These are phyloP conservation scores for Eupeodes latifasciatus DNA, from an alignment of 2,888 invertebrate genomes.

Conservation along the genomic window DNA sequence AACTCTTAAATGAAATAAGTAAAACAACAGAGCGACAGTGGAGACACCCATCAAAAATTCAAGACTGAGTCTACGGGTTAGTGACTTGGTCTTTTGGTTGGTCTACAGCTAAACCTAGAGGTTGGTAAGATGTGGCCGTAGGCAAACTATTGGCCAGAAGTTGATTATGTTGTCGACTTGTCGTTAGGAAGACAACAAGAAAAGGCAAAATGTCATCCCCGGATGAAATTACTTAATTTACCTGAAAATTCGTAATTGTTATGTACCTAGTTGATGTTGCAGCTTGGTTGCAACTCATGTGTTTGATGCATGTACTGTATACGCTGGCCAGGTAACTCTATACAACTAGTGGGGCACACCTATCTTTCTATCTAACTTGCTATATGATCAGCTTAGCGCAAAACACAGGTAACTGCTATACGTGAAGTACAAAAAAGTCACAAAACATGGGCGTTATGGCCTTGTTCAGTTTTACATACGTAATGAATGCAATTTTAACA, in stretches of 20 bases:
- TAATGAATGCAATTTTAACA: constrained; percentile 71
- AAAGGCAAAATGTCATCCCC: constrained; percentile 70
- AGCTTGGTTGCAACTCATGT: not conserved
- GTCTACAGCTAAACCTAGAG: not conserved
- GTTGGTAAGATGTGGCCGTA: constrained; percentile 6
- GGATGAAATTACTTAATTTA: constrained; percentile 74
- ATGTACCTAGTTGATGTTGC: constrained; percentile 35
- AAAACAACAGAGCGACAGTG: constrained; percentile 50
- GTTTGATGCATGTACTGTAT: not conserved
- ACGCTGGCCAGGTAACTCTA: not conserved
- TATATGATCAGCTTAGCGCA: constrained; percentile 27
- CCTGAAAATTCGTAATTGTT: constrained; percentile 67
- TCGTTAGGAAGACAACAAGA: constrained; percentile 51
- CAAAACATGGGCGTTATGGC: constrained; percentile 64
- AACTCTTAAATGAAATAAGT: constrained; percentile 30
- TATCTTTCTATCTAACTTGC: constrained; percentile 46
- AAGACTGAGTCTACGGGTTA: constrained; percentile 20
- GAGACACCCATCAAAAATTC: constrained; percentile 38
- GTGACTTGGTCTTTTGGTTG: not conserved
- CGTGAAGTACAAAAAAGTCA: constrained; percentile 21
- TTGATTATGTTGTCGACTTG: constrained; percentile 73
- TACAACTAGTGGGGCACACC: constrained; percentile 52
- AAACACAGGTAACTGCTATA: not conserved
- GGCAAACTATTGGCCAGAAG: constrained; percentile 13
- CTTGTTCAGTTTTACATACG: constrained; percentile 68